Evolutionary conservation across 2,797 vertebrate genomes (phyloP).

Genomic region (Brotula barbata): DNA sequence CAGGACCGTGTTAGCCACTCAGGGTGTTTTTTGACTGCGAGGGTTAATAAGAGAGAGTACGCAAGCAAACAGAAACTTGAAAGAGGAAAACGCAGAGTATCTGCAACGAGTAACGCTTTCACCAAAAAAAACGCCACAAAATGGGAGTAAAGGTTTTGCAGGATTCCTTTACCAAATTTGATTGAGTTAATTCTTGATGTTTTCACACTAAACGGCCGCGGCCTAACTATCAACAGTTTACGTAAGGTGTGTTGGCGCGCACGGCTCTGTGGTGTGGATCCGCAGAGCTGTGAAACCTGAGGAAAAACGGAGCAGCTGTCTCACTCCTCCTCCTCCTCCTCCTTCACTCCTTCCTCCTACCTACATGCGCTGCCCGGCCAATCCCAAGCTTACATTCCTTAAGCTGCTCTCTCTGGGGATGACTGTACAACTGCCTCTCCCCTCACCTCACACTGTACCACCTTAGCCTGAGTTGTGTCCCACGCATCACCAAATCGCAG

Average conservation of each 20-base stretch:
- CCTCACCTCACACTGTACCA: constrained; percentile 34
- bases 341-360: constrained; percentile 51
- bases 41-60: constrained; percentile 40
- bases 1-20: constrained; percentile 29
- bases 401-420: constrained; percentile 29
- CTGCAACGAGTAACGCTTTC: constrained; percentile 7
- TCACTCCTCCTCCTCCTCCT: constrained; percentile 65
- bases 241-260: constrained; percentile 63
- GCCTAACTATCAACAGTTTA: constrained; percentile 54
- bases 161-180: no score
- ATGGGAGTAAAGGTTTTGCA: no score
- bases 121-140: background rate
- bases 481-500: no score
- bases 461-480: background rate
- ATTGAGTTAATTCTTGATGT: no score
- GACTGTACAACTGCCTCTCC: constrained; percentile 37
- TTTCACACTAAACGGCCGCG: constrained; percentile 29
- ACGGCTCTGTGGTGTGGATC: constrained; percentile 24
- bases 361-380: constrained; percentile 45
- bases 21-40: constrained; percentile 35
- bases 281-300: constrained; percentile 44
- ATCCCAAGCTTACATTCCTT: constrained; percentile 55
- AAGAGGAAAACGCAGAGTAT: constrained; percentile 14
- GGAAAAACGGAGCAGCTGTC: constrained; percentile 48
- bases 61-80: constrained; percentile 38